A percentile compares a stretch with the other conserved stretches of the same genome.
Conservation (phyloP, 1,140 invertebrate genomes). For the Reticulitermes speratus region DNA sequence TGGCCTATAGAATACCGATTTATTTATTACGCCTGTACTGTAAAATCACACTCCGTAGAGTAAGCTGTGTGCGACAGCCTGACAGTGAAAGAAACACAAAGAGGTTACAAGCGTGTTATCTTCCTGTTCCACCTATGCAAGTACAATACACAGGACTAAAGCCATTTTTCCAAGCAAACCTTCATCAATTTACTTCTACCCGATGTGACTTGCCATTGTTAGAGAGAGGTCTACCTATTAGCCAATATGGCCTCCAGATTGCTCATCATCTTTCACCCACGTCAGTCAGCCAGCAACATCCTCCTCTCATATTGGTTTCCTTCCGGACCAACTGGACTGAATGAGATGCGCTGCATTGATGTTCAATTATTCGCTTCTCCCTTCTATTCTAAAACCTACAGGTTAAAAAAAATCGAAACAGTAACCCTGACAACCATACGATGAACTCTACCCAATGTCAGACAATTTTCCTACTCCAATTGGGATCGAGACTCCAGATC, state of each 20-base stretch:
- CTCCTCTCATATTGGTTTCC: neutral
- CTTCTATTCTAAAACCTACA: neutral
- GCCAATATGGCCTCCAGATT: neutral
- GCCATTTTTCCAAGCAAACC: neutral
- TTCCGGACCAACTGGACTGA: conserved; percentile 17
- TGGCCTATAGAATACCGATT: too few species aligned
- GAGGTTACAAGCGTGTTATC: too few species aligned
- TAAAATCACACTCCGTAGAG: too few species aligned
- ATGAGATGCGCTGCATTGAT: neutral
- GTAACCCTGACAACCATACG: neutral
- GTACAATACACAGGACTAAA: neutral
- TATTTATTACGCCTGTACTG: too few species aligned
- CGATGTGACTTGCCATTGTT: conserved; percentile 21
- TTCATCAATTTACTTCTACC: conserved; percentile 28
- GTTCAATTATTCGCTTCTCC: conserved; percentile 11
- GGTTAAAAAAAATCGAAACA: neutral
- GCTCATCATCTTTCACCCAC: conserved; percentile 1
- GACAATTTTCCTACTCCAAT: neutral
- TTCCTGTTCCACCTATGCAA: too few species aligned
- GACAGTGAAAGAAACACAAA: too few species aligned
- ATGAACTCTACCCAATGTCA: neutral
- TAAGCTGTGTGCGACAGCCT: too few species aligned
- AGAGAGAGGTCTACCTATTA: conserved; percentile 25
- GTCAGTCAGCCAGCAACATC: neutral
- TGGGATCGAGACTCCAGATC: too few species aligned